These are phyloP conservation scores for Dyspetes luteomarginatus DNA, from an alignment of 2,888 invertebrate species.

Conservation along the genomic window DNA sequence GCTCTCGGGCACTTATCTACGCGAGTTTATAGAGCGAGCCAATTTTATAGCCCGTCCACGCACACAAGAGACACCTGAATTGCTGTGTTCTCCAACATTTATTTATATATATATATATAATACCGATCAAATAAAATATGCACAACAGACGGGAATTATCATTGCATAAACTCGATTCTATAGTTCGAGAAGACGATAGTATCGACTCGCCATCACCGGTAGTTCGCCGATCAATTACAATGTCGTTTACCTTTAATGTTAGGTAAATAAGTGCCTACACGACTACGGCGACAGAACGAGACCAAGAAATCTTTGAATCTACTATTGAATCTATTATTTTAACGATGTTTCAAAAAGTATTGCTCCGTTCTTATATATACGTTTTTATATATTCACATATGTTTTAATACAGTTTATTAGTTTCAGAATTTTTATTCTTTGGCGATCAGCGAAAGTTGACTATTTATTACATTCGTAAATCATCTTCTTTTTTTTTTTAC, in stretches of 20 bases:
- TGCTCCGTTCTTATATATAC: slow-evolving; percentile 23
- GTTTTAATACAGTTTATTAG: not conserved
- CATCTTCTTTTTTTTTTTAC: too few relatives aligned
- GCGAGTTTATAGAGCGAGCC: slow-evolving; percentile 66
- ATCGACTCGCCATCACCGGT: slow-evolving; percentile 25
- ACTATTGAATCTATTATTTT: not conserved
- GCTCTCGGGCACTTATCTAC: slow-evolving; percentile 70
- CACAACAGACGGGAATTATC: slow-evolving; percentile 24
- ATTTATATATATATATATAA: not conserved
- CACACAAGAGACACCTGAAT: slow-evolving; percentile 19
- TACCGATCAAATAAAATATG: slow-evolving; percentile 24
- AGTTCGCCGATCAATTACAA: slow-evolving; percentile 41
- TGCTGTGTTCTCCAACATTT: not conserved
- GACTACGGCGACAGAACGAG: slow-evolving; percentile 12
- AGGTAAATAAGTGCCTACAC: slow-evolving; percentile 18
- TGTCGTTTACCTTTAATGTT: slow-evolving; percentile 40
- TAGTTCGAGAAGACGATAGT: not conserved
- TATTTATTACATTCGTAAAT: too few relatives aligned
- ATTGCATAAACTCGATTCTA: slow-evolving; percentile 1
- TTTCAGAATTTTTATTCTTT: slow-evolving; percentile 23
- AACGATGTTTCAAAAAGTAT: slow-evolving; percentile 60
- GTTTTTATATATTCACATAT: not conserved
- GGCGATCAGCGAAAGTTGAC: not conserved
- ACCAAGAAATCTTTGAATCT: not conserved
- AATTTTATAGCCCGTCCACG: slow-evolving; percentile 69